Evolutionary conservation across 2,797 vertebrate species (phyloP).

Genomic region (Alfaro cultratus): DNA sequence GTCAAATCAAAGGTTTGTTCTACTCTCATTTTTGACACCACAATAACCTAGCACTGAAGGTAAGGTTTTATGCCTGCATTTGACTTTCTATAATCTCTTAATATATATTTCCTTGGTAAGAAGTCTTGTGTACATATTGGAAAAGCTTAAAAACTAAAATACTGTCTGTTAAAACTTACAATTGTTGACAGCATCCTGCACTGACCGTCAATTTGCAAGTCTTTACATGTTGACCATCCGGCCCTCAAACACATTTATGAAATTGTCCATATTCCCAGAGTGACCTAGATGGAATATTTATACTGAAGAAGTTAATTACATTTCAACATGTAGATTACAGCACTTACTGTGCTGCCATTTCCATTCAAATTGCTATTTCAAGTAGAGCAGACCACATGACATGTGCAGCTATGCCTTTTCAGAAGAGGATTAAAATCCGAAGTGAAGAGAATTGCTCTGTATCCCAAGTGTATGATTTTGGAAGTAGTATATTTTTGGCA

Average conservation of each 20-base stretch:
- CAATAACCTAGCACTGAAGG: not conserved
- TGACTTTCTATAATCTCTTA: not conserved
- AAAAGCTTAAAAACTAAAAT: not conserved
- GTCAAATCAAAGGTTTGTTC: not conserved
- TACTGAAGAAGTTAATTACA: conserved; percentile 4
- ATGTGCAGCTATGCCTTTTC: conserved; percentile 20
- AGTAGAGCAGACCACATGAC: conserved; percentile 1
- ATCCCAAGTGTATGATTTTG: conserved; percentile 21
- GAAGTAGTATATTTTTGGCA: conserved; percentile 27
- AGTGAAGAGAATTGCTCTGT: conserved; percentile 28
- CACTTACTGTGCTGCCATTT: conserved; percentile 17
- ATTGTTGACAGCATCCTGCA: not conserved
- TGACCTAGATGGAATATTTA: conserved; percentile 8
- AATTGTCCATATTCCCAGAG: not conserved
- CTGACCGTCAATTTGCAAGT: not conserved
- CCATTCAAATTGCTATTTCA: conserved; percentile 36
- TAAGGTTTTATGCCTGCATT: no score
- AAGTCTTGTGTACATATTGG: not conserved
- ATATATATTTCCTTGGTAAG: not conserved
- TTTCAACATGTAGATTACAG: conserved; percentile 21
- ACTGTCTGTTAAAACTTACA: not conserved
- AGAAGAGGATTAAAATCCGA: conserved; percentile 33
- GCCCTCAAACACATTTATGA: not conserved
- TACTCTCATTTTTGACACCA: not conserved
- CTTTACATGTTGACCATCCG: not conserved